phyloP scores from a whole-genome alignment of 2,113 vertebrate genomes.

The Rallus limicola region DNA sequence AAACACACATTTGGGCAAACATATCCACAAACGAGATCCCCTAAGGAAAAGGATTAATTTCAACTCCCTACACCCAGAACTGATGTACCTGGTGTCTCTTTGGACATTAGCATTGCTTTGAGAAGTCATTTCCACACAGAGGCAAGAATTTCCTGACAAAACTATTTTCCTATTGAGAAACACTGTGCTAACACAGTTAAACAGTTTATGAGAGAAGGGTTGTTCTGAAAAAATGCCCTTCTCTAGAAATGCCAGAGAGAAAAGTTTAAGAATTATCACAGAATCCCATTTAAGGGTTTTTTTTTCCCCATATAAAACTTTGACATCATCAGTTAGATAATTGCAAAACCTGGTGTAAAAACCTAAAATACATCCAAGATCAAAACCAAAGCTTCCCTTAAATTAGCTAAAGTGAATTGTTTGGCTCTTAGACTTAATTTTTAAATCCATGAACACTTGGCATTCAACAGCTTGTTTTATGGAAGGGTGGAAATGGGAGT shows the following conservation, averaged over 20 bases:
- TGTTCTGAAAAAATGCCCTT: not conserved
- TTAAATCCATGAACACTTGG: not conserved
- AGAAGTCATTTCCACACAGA: not conserved
- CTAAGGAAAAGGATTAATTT: not conserved
- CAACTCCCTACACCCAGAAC: not conserved
- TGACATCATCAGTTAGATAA: not conserved
- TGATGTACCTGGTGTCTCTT: not conserved
- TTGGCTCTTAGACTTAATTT: not conserved
- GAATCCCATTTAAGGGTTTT: not conserved
- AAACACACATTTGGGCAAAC: not conserved
- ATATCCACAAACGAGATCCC: not conserved
- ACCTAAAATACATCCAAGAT: not conserved
- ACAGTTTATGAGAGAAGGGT: not conserved
- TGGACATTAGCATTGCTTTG: not conserved
- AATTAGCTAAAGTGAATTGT: not conserved
- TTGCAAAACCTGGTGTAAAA: not conserved
- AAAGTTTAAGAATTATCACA: not conserved
- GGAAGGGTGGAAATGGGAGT: not conserved
- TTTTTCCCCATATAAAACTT: not conserved
- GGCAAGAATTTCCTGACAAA: not conserved
- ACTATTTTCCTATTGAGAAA: not conserved
- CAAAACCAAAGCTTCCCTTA: not conserved
- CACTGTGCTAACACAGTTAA: not conserved
- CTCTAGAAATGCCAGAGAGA: not conserved
- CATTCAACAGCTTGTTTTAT: not conserved